A percentile compares a stretch with the other conserved stretches of the same genome.
These are phyloP conservation scores for Tetranychus piercei DNA, from an alignment of 2,888 invertebrate genomes.

Conservation along the genomic window DNA sequence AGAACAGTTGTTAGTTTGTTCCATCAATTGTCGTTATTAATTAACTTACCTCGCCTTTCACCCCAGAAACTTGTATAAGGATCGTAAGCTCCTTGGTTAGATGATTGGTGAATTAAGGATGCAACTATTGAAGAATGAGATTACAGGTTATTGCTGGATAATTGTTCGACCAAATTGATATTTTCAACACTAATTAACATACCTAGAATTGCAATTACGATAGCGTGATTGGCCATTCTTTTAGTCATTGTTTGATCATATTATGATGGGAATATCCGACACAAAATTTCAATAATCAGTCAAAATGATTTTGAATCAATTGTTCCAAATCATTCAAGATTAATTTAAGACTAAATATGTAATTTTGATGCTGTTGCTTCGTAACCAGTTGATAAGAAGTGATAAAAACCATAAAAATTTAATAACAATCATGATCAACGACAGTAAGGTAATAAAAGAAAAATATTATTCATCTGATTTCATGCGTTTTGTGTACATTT, in stretches of 20 bases:
- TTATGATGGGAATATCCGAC: not conserved
- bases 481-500: too few relatives aligned
- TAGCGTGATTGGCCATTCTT: not conserved
- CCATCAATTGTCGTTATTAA: not conserved
- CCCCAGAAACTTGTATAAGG: not conserved
- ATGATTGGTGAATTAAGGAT: not conserved
- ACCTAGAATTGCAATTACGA: not conserved
- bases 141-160: not conserved
- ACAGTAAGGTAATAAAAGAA: not conserved
- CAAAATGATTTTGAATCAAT: not conserved
- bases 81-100: not conserved
- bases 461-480: not conserved
- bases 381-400: not conserved
- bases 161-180: not conserved
- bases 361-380: not conserved
- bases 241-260: not conserved
- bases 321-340: not conserved
- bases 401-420: not conserved
- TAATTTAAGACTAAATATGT: not conserved
- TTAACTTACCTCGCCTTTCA: not conserved
- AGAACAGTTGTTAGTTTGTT: not conserved
- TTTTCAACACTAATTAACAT: not conserved
- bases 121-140: not conserved
- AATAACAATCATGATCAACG: not conserved
- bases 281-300: not conserved